Evolutionary conservation across 2,888 invertebrate species (phyloP), one percentile per base, ranked within the genome.

Genomic region (Tetranychus piercei): DNA sequence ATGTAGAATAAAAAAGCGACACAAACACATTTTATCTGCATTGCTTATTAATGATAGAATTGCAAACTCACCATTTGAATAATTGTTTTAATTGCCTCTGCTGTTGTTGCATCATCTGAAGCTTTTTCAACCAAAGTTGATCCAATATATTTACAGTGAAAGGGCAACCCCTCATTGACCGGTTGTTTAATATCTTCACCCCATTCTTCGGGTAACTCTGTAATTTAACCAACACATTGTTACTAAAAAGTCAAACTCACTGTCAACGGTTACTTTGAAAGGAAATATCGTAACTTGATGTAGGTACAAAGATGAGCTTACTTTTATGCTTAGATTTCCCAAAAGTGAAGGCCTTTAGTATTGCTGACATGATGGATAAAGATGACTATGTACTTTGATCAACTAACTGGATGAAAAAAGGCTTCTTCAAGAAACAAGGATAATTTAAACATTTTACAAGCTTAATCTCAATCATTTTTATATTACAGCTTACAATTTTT

Each of bases 31-130:
- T n/a, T n/a, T n/a, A n/a, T n/a, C n/a, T n/a, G n/a, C n/a, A n/a
- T n/a, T 34, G 34, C 34, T 34, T 3, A 5, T 34, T 3, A 3
- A 34, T 34, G 34, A 34, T 34, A 4, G 0, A 34, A 34, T 34
- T 34, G 34, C 18, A 44, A 22, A 23, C 69, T 85, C 85, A 82
- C 87, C 87, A 80, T 85, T 79, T 88, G 87, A 77, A 92, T 86
- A 78, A 92, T 89, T 66, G 88, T 88, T 81, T 90, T 89, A 73
- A 92, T 90, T 64, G 92, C 91, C 75, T 89, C 88, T 4, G 90
- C 89, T 75, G 90, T 91, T 44, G 89, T 88, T 78, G 88, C 87
- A 44, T 89, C 89, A 76, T 88, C 88, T 22, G 87, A 87, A 8
- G 89, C 87, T 73, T 89, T 87, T 81, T 90, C 90, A 9, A 91